Percentiles rank a stretch among this genome's conserved stretches.
Evolutionary conservation across 1,140 invertebrate species (phyloP).

Genomic region (Dinoponera quadriceps): DNA sequence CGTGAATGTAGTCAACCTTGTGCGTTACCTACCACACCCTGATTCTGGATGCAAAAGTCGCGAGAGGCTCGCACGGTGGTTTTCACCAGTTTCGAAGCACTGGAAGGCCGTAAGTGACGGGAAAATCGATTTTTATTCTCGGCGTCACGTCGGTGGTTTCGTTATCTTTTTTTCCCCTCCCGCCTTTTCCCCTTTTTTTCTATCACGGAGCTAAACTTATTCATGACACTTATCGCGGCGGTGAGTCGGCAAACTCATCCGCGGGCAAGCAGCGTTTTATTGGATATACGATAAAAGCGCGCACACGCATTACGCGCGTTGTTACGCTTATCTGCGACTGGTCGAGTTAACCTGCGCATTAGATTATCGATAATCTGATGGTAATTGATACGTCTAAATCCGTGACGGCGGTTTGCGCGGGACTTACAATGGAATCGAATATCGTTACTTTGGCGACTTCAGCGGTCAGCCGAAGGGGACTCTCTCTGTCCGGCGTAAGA

Average conservation of each 20-base stretch:
- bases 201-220: slow-evolving; percentile 29
- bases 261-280: slow-evolving; percentile 2
- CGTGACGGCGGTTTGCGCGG: neutral
- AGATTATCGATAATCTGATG: neutral
- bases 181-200: neutral
- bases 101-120: slow-evolving; percentile 74
- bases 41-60: slow-evolving; percentile 69
- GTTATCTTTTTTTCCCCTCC: slow-evolving; percentile 15
- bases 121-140: slow-evolving; percentile 69
- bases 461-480: neutral
- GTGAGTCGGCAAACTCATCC: neutral
- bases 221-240: slow-evolving; percentile 24
- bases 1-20: slow-evolving; percentile 77
- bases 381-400: slow-evolving; percentile 25
- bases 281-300: slow-evolving; percentile 1
- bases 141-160: slow-evolving; percentile 55
- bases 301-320: neutral
- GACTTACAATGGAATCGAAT: slow-evolving; percentile 17
- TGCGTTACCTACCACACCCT: slow-evolving; percentile 75
- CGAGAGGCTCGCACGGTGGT: slow-evolving; percentile 60
- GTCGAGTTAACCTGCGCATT: neutral
- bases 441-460: slow-evolving; percentile 23
- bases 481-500: slow-evolving; percentile 1
- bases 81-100: slow-evolving; percentile 71
- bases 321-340: neutral